phyloP scores from a whole-genome alignment of 2,888 invertebrate genomes.

The Scelioninae gen. 1 region DNA sequence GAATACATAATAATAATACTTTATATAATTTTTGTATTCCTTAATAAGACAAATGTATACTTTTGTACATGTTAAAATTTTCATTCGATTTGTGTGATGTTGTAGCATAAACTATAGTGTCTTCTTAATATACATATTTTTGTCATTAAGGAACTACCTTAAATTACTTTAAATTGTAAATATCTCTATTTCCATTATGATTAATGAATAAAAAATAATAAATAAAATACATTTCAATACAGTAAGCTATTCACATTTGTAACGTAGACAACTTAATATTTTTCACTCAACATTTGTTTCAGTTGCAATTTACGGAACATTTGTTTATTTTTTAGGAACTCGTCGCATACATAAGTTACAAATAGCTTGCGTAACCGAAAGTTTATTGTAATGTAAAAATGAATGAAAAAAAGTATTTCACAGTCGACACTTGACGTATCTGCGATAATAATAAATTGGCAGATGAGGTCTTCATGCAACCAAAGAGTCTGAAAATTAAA shows the following conservation, averaged over 20 bases:
- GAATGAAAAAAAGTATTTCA: slow-evolving; percentile 36
- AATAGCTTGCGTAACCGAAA: slow-evolving; percentile 35
- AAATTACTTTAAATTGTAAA: not conserved
- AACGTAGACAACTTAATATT: not conserved
- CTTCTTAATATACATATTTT: no score
- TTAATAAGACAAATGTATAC: no score
- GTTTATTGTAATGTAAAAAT: slow-evolving; percentile 48
- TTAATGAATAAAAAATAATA: not conserved
- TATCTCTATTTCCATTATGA: not conserved
- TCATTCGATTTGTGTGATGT: no score
- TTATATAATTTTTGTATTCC: no score
- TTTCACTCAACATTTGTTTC: not conserved
- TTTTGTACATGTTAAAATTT: no score
- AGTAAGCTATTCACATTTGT: not conserved
- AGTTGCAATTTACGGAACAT: not conserved
- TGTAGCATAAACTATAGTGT: no score
- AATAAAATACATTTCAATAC: not conserved
- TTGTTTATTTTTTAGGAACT: slow-evolving; percentile 22
- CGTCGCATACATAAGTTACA: slow-evolving; percentile 21
- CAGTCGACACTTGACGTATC: slow-evolving; percentile 48
- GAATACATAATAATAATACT: no score
- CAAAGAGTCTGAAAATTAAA: not conserved
- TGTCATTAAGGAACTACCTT: not conserved
- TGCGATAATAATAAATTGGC: slow-evolving; percentile 49
- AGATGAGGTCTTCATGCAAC: slow-evolving; percentile 11